Evolutionary conservation across 2,888 invertebrate species (phyloP).

Genomic region (Latheticus oryzae): DNA sequence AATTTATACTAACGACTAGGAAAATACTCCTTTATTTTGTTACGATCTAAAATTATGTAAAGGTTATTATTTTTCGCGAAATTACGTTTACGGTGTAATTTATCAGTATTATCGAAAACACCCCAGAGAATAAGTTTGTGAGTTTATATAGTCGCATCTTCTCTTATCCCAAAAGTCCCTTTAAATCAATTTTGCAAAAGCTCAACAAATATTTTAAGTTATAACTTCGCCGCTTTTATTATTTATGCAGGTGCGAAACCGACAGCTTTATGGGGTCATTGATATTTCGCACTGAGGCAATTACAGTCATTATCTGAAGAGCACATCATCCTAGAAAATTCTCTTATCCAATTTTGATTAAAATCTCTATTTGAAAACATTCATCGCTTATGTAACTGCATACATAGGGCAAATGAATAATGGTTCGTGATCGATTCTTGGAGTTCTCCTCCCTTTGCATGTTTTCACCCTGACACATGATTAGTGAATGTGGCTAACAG

Average conservation of each 20-base stretch:
- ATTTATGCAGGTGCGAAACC: no score
- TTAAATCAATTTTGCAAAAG: conserved; percentile 27
- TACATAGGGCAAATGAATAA: conserved; percentile 53
- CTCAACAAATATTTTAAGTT: conserved; percentile 18
- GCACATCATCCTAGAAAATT: no score
- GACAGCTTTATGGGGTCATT: no score
- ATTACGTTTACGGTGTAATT: conserved; percentile 38
- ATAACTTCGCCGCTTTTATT: no score
- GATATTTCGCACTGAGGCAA: no score
- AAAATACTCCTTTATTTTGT: conserved; percentile 41
- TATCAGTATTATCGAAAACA: conserved; percentile 43
- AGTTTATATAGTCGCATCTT: conserved; percentile 24
- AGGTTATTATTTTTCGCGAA: conserved; percentile 37
- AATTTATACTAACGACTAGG: conserved; percentile 46
- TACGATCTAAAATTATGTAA: conserved; percentile 29
- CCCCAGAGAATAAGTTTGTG: conserved; percentile 39
- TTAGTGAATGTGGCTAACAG: conserved; percentile 56
- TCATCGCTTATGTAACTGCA: no score
- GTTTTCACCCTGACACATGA: conserved; percentile 58
- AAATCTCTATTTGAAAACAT: no score
- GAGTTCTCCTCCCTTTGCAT: conserved; percentile 58
- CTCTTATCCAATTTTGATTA: no score
- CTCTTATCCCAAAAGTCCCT: conserved; percentile 18
- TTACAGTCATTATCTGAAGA: no score
- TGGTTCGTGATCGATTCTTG: conserved; percentile 52